Percentiles rank a stretch among this genome's conserved stretches.
phyloP scores from a whole-genome alignment of 2,797 vertebrate species.

The Oreochromis mossambicus region DNA sequence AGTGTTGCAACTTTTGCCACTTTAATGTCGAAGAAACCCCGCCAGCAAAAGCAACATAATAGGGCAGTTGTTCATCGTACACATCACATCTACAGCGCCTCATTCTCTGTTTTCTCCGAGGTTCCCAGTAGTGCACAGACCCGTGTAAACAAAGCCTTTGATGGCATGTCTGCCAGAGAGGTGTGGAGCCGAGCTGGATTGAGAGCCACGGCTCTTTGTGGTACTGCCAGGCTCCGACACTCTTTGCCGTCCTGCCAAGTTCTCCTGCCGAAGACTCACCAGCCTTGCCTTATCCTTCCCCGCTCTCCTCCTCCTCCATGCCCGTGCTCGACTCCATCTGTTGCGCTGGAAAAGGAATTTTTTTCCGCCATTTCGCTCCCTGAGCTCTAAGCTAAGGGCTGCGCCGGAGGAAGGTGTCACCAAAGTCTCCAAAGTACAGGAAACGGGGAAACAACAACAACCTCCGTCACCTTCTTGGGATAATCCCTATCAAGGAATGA shows the following conservation, averaged over 20 bases:
- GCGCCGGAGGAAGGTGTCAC: slow-evolving; percentile 22
- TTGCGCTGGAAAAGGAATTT: slow-evolving; percentile 45
- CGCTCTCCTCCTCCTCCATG: not conserved
- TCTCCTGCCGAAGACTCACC: slow-evolving; percentile 51
- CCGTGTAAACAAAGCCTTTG: slow-evolving; percentile 48
- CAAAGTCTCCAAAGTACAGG: not conserved
- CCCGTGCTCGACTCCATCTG: slow-evolving; percentile 41
- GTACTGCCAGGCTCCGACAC: slow-evolving; percentile 65
- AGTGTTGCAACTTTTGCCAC: not conserved
- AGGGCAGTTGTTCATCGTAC: slow-evolving; percentile 19
- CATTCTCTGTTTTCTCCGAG: slow-evolving; percentile 1
- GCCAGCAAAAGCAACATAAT: not conserved
- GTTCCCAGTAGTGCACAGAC: slow-evolving; percentile 24
- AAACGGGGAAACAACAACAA: slow-evolving; percentile 21
- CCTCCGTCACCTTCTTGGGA: not conserved
- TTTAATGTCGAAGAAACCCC: not conserved
- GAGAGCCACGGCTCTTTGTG: slow-evolving; percentile 68
- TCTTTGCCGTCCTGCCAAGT: slow-evolving; percentile 65
- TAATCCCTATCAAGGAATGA: slow-evolving; percentile 33
- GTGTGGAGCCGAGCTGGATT: slow-evolving; percentile 61
- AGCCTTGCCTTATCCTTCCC: slow-evolving; percentile 11
- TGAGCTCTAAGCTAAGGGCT: not conserved
- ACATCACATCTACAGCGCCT: slow-evolving; percentile 6
- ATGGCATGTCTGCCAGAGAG: slow-evolving; percentile 61
- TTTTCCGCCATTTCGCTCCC: slow-evolving; percentile 26